Conservation (phyloP, 1,140 invertebrate species). For the Caerostris darwini region DNA sequence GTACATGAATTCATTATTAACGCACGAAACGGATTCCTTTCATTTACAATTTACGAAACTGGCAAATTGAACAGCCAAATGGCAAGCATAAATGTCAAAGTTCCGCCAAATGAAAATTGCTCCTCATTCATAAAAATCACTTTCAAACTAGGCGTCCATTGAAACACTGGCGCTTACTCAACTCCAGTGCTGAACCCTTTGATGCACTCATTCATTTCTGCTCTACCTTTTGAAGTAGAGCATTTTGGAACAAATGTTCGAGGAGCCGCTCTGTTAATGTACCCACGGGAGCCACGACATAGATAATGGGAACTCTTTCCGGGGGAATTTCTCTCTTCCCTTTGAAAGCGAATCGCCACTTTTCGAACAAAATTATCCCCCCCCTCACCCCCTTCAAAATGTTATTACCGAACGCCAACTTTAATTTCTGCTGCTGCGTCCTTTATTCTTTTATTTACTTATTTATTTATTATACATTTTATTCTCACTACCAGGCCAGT, state of each 20-base stretch:
- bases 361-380: neutral
- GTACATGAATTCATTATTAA: too few relatives aligned
- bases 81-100: too few relatives aligned
- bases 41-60: too few relatives aligned
- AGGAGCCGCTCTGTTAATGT: neutral
- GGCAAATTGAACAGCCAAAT: too few relatives aligned
- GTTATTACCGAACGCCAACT: slow-evolving; percentile 16
- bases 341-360: slow-evolving; percentile 14
- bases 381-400: neutral
- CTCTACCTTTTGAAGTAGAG: neutral
- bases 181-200: neutral
- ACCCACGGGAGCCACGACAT: neutral
- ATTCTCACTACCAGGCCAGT: neutral
- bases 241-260: neutral
- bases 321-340: too few relatives aligned
- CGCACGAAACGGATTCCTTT: too few relatives aligned
- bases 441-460: neutral
- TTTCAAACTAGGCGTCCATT: too few relatives aligned
- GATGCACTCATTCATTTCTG: neutral
- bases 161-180: neutral
- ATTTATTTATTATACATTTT: neutral
- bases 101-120: too few relatives aligned
- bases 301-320: neutral
- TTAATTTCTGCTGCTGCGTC: neutral
- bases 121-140: too few relatives aligned